phyloP scores from a whole-genome alignment of 1,140 invertebrate genomes.

The Bemisia tabaci region DNA sequence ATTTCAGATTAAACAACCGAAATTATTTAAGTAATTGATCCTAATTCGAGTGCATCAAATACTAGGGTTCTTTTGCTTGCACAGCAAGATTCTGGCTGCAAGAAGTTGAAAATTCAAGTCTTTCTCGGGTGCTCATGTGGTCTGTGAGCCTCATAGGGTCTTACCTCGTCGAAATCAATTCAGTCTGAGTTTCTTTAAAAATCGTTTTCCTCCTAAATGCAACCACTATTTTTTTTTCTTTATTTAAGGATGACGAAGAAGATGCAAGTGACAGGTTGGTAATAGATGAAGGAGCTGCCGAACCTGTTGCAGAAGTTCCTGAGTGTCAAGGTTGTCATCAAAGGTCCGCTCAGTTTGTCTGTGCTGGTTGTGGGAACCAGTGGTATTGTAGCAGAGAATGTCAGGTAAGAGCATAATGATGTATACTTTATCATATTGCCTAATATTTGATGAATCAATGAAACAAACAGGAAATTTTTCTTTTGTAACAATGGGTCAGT shows the following conservation, averaged over 20 bases:
- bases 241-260: conserved; percentile 36
- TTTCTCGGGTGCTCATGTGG: no score
- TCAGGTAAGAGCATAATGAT: conserved; percentile 64
- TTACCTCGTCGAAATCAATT: no score
- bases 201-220: no score
- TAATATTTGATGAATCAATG: conserved; percentile 11
- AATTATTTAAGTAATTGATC: no score
- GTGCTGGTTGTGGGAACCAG: conserved; percentile 72
- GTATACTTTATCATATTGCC: background rate
- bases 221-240: background rate
- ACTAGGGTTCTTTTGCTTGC: no score
- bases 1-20: no score
- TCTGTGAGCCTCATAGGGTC: no score
- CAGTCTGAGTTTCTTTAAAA: no score
- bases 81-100: no score
- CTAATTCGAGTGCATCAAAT: no score
- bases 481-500: background rate
- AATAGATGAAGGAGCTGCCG: conserved; percentile 44
- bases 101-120: no score
- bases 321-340: conserved; percentile 67
- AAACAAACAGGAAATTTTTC: conserved; percentile 11
- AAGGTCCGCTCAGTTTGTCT: conserved; percentile 65
- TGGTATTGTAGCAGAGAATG: conserved; percentile 82
- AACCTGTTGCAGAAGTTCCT: conserved; percentile 33
- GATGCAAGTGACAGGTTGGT: conserved; percentile 40